Base-by-base conservation (phyloP, 2,797 vertebrate genomes). In the Enteromius afrohamiltoni region DNA sequence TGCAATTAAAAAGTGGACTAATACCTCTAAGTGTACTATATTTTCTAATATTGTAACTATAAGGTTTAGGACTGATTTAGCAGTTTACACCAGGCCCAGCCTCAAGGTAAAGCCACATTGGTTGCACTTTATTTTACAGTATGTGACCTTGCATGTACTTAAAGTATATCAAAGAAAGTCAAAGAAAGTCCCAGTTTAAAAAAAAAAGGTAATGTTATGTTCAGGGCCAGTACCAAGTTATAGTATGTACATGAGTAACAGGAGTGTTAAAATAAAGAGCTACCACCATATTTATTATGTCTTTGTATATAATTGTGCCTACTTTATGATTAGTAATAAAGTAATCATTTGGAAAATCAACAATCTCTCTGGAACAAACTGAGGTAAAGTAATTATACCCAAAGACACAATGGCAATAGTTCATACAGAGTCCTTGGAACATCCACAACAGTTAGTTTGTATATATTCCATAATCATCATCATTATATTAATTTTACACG, bases 1-100 rank as follows among this genome's bases (percentile, higher is more conserved):
- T 82, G 45, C 71, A 26, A 65, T 67, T 73, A 81, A 71, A 73
- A 23, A 11, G 11, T 73, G 21, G 26, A 80, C 49, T 80, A 55
- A 69, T 45, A 34, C 13, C 58, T 81, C 19, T 14, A 49, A 47
- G 68, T 10, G 17, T 47, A 14, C 4, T 29, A 37, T 37, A 37
- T 3, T 70, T 26, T 70, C 10, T 26, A 17, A 42, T 26, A 31
- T 31, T 19, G 29, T 55, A 55, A 37, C 29, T 75, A 74, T 19
- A 53, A 75, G n/a, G 11, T 37, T 11, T 34, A 21, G 10, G 49
- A 74, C 29, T n/a, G 71, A 34, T 55, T 74, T 55, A 37, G 6
- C 19, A 34, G 6, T 55, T 74, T n/a, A 34, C 17, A 21, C 31
- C 31, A 37, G 31, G 26, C 6, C 6, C 70, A 53, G 9, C 45